Evolutionary conservation across 2,113 vertebrate genomes (phyloP), one percentile per base, ranked within the genome.

Genomic region (Dicrurus megarhynchus): DNA sequence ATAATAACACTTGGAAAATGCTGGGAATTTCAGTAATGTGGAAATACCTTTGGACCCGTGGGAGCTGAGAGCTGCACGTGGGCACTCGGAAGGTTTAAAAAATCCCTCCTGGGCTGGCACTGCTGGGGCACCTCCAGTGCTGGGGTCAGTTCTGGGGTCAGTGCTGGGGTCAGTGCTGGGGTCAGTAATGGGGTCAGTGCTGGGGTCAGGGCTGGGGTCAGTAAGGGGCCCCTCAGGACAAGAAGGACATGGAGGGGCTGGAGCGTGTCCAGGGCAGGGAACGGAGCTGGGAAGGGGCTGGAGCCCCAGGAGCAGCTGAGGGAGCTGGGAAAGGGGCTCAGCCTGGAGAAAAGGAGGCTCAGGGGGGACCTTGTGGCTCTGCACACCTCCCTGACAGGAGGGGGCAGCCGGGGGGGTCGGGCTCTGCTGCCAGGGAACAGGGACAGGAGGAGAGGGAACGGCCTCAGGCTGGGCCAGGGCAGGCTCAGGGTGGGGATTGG

Each of bases 401-500:
- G 47, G 59, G 47, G 7, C 23, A 73, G 69, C 23, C 32, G 9
- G 41, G 71, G 17, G 71, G n/a, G 12, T 65, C 2, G 20, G 61
- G 61, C 3, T 65, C 19, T 79, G 28, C 21, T 53, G 4, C 22
- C 70, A 74, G 63, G 78, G 63, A 37, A 52, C 68, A 73, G 57
- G 47, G 57, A 73, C 59, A 55, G 59, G 69, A 65, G 19, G 1
- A 28, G 49, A 64, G 82, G 49, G n/a, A 84, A 65, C 3, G 3
- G 50, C 59, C n/a, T 2, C 70, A 28, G 19, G 35, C 18, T 63
- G 68, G 21, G 33, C 33, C 39, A 46, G 82, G n/a, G n/a, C 0
- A 39, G 41, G 3, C 0, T 10, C 10, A 14, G 41, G 27, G 0
- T 3, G 59, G 37, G 11, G 17, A 18, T 32, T 21, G 15, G 53